Evolutionary conservation across 2,888 invertebrate species (phyloP).

Genomic region (Tortrix viridana): DNA sequence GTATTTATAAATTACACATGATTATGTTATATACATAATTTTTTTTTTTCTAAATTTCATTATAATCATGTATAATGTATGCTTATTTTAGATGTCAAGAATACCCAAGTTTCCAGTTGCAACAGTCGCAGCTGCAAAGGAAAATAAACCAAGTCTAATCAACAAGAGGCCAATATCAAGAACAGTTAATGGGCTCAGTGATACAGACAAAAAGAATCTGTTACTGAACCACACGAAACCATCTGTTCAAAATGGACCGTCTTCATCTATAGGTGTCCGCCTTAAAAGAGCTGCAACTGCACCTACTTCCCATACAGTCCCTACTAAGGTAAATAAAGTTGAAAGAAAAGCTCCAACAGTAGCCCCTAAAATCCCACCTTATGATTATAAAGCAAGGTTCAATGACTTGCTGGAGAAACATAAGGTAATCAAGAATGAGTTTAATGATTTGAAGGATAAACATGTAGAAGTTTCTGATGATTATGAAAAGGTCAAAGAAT

Average conservation of each 20-base stretch:
- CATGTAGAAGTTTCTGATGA: conserved; percentile 79
- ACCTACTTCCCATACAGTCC: conserved; percentile 56
- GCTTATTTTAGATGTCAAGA: conserved; percentile 72
- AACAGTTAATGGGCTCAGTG: conserved; percentile 67
- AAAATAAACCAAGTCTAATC: conserved; percentile 66
- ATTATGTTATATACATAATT: no score
- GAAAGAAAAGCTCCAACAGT: conserved; percentile 67
- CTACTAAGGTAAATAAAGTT: conserved; percentile 65
- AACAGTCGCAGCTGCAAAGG: conserved; percentile 59
- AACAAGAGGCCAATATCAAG: conserved; percentile 57
- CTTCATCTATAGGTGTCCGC: conserved; percentile 59
- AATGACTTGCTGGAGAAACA: conserved; percentile 85
- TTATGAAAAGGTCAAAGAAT: conserved; percentile 77
- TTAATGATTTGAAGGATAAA: conserved; percentile 78
- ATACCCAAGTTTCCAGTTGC: conserved; percentile 70
- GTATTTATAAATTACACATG: no score
- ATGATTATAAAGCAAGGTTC: conserved; percentile 87
- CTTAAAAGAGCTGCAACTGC: conserved; percentile 69
- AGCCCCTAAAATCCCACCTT: conserved; percentile 84
- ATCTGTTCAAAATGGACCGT: conserved; percentile 20
- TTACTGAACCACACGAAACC: conserved; percentile 74
- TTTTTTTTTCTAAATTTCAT: no score
- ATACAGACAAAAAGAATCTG: conserved; percentile 70
- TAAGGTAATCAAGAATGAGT: conserved; percentile 79
- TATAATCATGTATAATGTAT: background rate